These are phyloP conservation scores for Microcebus jonahi DNA, from an alignment of 2,113 vertebrate genomes.

Conservation along the genomic window DNA sequence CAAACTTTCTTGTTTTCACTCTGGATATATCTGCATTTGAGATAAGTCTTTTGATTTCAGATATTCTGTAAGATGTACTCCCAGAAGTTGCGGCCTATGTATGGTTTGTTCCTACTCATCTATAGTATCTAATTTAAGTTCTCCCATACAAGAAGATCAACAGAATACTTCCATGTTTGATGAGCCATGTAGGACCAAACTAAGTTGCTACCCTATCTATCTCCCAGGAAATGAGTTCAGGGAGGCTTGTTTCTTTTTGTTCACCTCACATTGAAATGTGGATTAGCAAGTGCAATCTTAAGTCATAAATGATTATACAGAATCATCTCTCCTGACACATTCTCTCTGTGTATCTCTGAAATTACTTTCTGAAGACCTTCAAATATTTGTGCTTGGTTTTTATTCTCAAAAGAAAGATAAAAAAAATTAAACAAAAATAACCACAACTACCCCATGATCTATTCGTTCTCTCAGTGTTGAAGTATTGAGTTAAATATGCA, in stretches of 20 bases:
- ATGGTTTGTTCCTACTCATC: not conserved
- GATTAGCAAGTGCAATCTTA: not conserved
- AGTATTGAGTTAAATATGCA: not conserved
- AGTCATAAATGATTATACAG: not conserved
- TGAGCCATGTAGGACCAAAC: conserved; percentile 20
- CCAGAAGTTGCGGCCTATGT: not conserved
- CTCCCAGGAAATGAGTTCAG: conserved; percentile 20
- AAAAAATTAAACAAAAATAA: conserved; percentile 38
- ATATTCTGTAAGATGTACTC: not conserved
- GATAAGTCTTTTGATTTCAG: not conserved
- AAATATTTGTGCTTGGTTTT: conserved; percentile 16
- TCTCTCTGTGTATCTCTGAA: not conserved
- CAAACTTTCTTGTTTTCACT: not conserved
- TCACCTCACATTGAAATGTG: not conserved
- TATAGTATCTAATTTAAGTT: conserved; percentile 52
- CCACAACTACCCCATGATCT: not conserved
- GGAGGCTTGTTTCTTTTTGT: not conserved
- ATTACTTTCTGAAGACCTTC: conserved; percentile 14
- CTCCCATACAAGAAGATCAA: conserved; percentile 13
- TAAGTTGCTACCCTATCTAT: not conserved
- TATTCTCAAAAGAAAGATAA: conserved; percentile 34
- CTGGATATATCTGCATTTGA: not conserved
- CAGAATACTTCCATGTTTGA: not conserved
- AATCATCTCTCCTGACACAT: conserved; percentile 13
- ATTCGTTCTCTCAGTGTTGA: not conserved